Evolutionary conservation across 2,888 invertebrate genomes (phyloP).

Genomic region (Ferrisia virgata): DNA sequence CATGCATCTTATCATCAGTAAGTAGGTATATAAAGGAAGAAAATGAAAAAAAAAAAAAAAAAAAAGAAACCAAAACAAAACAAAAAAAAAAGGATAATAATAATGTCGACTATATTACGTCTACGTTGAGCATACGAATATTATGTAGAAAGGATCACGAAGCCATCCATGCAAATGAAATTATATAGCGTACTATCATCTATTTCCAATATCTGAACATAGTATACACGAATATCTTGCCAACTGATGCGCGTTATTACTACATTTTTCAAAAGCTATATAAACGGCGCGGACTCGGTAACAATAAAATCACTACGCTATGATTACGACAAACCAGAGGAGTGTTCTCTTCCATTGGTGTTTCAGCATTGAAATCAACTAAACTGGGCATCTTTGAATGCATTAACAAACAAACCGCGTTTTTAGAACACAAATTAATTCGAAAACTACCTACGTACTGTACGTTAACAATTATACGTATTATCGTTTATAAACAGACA

Average conservation of each 20-base stretch:
- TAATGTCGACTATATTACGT: too few relatives aligned
- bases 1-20: too few relatives aligned
- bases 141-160: too few relatives aligned
- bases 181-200: neutral
- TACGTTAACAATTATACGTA: neutral
- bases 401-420: constrained; percentile 43
- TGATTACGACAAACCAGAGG: constrained; percentile 66
- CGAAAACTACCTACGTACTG: neutral
- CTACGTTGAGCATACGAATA: too few relatives aligned
- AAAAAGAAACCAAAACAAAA: neutral
- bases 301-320: constrained; percentile 20
- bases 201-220: constrained; percentile 1
- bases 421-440: constrained; percentile 26
- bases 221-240: neutral
- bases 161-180: neutral
- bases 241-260: neutral
- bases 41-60: neutral
- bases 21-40: too few relatives aligned
- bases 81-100: too few relatives aligned
- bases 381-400: constrained; percentile 48
- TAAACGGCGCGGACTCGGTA: neutral
- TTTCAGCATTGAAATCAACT: constrained; percentile 80
- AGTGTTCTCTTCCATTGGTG: constrained; percentile 83
- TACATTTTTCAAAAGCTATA: neutral
- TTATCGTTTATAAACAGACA: neutral